Base-by-base conservation (phyloP, 2,888 invertebrate genomes). In the Pseudococcus viburni region DNA sequence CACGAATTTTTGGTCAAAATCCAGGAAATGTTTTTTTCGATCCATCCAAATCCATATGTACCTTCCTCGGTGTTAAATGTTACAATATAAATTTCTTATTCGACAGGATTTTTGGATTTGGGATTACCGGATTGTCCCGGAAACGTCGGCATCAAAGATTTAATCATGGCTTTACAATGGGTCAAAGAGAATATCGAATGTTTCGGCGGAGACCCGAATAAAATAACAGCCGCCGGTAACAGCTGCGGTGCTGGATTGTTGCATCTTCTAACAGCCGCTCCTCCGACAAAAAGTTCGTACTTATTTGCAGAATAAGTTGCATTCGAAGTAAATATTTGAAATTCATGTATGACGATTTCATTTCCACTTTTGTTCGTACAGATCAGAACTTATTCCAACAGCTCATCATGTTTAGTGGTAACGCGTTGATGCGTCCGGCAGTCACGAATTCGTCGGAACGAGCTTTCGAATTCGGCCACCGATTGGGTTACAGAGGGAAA, bases 141-240 rank as follows among this genome's bases (percentile, higher is more conserved):
- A n/a, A 89, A 89, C 73, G 85, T 93, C 90, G 94, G 94, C 17
- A 91, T 94, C n/a, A 92, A 93, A 91, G 94, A 93, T 91, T 92
- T 93, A 90, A 91, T 93, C 15, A 93, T 93, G 5, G 94, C 94
- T 0, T 91, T 94, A 26, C 93, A 93, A 89, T 94, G 94, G 94
- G 91, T 94, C 85, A 92, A 93, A 90, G 93, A 93, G 89, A 94
- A 94, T 90, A 92, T 94, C 42, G 92, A 91, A 3, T 92, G 91
- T 33, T 94, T 94, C 90, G 93, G 93, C 17, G 94, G 94, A 1
- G 93, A 94, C 90, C 92, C 93, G 0, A 91, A 92, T 84, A 92
- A 92, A 86, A 93, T 94, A 39, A 94, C 94, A 0, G 91, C 94
- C 55, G 89, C 89, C 84, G 89, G 89, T 46, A 87, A 89, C 55